A percentile compares a stretch with the other conserved stretches of the same genome.
Evolutionary conservation across 2,888 invertebrate genomes (phyloP).

Genomic region (Chrysina gloriosa): DNA sequence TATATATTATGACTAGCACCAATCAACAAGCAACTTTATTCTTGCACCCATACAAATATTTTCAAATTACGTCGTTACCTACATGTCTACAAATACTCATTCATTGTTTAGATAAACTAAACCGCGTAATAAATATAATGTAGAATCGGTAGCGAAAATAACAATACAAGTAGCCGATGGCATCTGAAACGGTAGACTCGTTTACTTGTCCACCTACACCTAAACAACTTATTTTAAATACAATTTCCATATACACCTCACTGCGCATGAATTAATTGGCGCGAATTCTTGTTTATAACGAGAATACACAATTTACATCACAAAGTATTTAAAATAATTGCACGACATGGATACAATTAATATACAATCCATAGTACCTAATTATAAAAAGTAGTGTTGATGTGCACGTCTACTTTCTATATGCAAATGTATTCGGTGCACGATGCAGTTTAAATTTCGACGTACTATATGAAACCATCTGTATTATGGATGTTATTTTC

Average conservation of each 20-base stretch:
- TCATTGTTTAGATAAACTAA: slow-evolving; percentile 31
- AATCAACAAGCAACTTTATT: slow-evolving; percentile 18
- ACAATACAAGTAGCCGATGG: slow-evolving; percentile 44
- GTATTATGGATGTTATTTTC: no score
- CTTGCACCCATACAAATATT: slow-evolving; percentile 3
- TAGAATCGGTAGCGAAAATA: slow-evolving; percentile 41
- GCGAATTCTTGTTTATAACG: slow-evolving; percentile 1
- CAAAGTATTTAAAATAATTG: slow-evolving; percentile 3
- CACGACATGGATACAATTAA: background rate
- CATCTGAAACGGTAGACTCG: slow-evolving; percentile 49
- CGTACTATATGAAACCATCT: no score
- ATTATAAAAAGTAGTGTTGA: background rate
- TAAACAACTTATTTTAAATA: slow-evolving; percentile 47
- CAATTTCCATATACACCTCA: slow-evolving; percentile 34
- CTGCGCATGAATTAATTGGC: slow-evolving; percentile 31
- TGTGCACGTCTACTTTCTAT: no score
- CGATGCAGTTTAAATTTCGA: no score
- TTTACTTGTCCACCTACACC: slow-evolving; percentile 51
- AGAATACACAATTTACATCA: background rate
- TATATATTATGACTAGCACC: no score
- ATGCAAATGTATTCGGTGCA: no score
- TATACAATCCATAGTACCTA: background rate
- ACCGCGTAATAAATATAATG: slow-evolving; percentile 39
- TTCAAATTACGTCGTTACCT: slow-evolving; percentile 15
- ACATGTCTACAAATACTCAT: slow-evolving; percentile 16